Evolutionary conservation across 2,797 vertebrate species (phyloP).

Genomic region (Pseudomugil tenellus): DNA sequence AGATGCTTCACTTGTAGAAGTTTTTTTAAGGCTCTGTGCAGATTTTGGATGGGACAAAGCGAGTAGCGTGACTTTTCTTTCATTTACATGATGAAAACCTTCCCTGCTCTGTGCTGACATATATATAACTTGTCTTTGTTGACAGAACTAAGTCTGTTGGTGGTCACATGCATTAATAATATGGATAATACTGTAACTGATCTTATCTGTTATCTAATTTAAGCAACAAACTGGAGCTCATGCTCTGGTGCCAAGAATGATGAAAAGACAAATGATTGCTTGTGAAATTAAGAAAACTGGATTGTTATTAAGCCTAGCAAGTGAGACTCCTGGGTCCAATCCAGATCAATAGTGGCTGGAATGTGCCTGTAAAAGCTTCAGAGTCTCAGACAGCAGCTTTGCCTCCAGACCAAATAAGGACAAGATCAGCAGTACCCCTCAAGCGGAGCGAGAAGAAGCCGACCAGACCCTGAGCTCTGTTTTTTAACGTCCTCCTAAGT

Average conservation of each 20-base stretch:
- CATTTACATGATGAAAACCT: conserved; percentile 25
- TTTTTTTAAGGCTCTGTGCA: background rate
- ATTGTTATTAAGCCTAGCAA: conserved; percentile 27
- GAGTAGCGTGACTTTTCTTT: background rate
- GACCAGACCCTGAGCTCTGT: conserved; percentile 32
- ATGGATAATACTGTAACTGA: background rate
- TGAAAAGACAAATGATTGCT: background rate
- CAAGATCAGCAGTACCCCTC: conserved; percentile 72
- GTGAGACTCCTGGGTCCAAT: conserved; percentile 67
- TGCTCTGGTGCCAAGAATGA: conserved; percentile 9
- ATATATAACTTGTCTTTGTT: background rate
- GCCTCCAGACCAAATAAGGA: conserved; percentile 87
- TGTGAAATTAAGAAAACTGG: conserved; percentile 11
- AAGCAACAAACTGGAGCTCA: background rate
- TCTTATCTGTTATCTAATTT: background rate
- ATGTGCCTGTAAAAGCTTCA: conserved; percentile 73
- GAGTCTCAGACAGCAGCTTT: conserved; percentile 75
- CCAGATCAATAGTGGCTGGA: conserved; percentile 83
- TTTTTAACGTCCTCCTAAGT: conserved; percentile 24
- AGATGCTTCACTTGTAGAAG: background rate
- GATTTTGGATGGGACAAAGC: background rate
- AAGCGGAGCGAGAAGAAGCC: conserved; percentile 52
- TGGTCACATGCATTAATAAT: background rate
- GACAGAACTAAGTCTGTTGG: background rate
- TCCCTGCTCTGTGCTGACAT: background rate